Percentiles rank a stretch among this genome's conserved stretches.
These are phyloP conservation scores for Intellagama lesueurii DNA, from an alignment of 2,797 vertebrate genomes.

Conservation along the genomic window DNA sequence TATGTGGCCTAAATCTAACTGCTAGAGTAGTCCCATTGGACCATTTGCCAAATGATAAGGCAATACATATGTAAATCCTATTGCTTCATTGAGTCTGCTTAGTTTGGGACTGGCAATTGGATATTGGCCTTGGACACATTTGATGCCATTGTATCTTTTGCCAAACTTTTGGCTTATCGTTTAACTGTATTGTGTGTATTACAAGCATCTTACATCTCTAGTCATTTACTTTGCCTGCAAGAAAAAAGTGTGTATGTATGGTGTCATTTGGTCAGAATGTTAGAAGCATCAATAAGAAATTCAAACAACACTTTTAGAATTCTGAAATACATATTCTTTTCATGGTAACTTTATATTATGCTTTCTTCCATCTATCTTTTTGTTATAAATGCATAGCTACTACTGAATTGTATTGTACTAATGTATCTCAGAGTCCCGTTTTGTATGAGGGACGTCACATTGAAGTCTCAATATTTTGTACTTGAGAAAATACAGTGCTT, in stretches of 20 bases:
- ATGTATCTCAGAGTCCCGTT: neutral
- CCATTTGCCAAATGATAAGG: too few relatives aligned
- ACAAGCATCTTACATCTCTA: neutral
- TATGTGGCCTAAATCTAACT: neutral
- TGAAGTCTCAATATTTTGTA: neutral
- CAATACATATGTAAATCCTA: too few relatives aligned
- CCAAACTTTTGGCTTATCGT: neutral
- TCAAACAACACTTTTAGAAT: neutral
- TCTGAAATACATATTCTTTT: neutral
- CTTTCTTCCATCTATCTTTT: neutral
- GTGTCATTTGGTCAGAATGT: neutral
- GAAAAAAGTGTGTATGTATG: neutral
- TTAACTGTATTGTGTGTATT: neutral
- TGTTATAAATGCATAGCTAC: neutral
- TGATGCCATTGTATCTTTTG: neutral
- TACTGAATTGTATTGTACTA: neutral
- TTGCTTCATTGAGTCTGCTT: too few relatives aligned
- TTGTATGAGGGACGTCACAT: neutral
- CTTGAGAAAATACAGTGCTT: neutral
- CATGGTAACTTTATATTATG: too few relatives aligned
- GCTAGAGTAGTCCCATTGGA: neutral
- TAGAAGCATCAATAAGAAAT: neutral
- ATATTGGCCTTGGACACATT: neutral
- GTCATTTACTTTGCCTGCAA: neutral
- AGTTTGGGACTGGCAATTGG: too few relatives aligned